These are phyloP conservation scores for Platygyra sinensis DNA, from an alignment of 64 coral and sea anemone species.

Conservation along the genomic window DNA sequence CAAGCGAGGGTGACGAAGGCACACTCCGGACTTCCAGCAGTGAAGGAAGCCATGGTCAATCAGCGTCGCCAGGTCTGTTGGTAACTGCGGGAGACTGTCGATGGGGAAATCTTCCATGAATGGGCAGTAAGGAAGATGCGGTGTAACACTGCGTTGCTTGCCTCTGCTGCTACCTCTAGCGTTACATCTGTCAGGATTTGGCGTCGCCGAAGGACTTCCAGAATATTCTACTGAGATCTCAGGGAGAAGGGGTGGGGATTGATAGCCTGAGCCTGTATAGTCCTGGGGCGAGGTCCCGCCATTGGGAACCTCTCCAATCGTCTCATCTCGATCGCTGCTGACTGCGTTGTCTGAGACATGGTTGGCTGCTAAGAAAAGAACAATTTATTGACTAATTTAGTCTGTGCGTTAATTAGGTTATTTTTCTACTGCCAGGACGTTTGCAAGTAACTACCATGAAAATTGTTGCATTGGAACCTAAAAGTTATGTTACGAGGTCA, in stretches of 20 bases:
- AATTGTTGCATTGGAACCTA: no score
- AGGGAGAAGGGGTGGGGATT: neutral
- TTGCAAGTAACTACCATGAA: no score
- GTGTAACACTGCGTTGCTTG: neutral
- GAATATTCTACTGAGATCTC: neutral
- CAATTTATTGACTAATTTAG: no score
- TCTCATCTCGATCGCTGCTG: neutral
- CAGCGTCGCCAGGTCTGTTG: conserved; percentile 62
- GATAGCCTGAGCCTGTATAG: neutral
- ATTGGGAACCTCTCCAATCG: neutral
- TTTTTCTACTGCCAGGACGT: no score
- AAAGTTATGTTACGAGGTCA: no score
- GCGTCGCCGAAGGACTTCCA: neutral
- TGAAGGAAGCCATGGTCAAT: conserved; percentile 78
- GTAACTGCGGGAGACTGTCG: conserved; percentile 49
- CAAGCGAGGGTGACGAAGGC: conserved; percentile 63
- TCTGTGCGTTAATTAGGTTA: no score
- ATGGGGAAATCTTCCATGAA: conserved; percentile 47
- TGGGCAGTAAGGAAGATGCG: conserved; percentile 57
- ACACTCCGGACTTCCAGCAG: conserved; percentile 93
- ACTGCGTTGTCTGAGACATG: neutral
- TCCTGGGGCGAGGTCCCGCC: neutral
- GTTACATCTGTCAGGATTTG: neutral
- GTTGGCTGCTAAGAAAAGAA: neutral
- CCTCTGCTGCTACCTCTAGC: neutral